phyloP scores from a whole-genome alignment of 2,888 invertebrate species.

The Merodon equestris region DNA sequence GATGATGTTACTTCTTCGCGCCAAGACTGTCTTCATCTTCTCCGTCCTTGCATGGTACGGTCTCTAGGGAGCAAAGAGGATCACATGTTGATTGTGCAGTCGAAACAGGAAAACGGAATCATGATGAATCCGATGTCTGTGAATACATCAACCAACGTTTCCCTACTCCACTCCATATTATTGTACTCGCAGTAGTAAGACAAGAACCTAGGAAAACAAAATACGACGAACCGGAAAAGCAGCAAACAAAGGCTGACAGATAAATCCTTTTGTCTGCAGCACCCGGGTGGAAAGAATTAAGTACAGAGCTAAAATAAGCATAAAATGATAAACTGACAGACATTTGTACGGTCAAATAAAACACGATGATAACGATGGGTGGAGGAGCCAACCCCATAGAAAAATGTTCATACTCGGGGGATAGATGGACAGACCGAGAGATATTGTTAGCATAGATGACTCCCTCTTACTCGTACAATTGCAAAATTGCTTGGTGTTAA shows the following conservation, averaged over 20 bases:
- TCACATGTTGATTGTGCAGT: neutral
- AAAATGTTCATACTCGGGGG: too few relatives aligned
- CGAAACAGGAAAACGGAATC: slow-evolving; percentile 11
- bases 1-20: neutral
- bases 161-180: neutral
- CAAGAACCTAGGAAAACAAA: too few relatives aligned
- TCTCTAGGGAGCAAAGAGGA: too few relatives aligned
- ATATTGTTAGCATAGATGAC: too few relatives aligned
- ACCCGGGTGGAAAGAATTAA: neutral
- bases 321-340: slow-evolving; percentile 57
- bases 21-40: neutral
- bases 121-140: neutral
- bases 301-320: slow-evolving; percentile 41
- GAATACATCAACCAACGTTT: too few relatives aligned
- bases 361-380: slow-evolving; percentile 22
- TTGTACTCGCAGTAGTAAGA: neutral
- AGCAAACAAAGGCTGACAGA: slow-evolving; percentile 2
- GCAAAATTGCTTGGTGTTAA: too few relatives aligned
- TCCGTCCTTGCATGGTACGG: neutral
- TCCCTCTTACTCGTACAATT: too few relatives aligned
- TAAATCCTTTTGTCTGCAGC: slow-evolving; percentile 23
- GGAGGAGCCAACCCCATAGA: too few relatives aligned
- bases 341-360: slow-evolving; percentile 39
- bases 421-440: too few relatives aligned
- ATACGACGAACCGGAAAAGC: neutral